Conservation (phyloP, 2,113 vertebrate genomes). For the Xyrauchen texanus region DNA sequence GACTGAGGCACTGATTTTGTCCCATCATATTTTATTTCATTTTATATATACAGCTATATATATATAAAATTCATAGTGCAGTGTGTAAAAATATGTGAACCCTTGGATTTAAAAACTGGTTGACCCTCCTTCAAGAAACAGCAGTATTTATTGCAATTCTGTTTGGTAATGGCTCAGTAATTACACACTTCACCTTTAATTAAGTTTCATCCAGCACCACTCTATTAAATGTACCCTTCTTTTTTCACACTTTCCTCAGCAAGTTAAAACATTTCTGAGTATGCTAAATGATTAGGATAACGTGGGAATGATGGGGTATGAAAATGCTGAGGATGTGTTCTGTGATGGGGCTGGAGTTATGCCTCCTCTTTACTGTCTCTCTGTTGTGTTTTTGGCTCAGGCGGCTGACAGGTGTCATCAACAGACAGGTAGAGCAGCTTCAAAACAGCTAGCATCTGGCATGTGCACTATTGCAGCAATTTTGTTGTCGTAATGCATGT, state of each 20-base stretch:
- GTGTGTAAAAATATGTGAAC: no score
- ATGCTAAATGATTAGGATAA: conserved; percentile 32
- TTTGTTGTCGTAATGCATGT: conserved; percentile 24
- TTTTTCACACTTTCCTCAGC: conserved; percentile 1
- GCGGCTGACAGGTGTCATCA: conserved; percentile 28
- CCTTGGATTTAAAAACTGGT: no score
- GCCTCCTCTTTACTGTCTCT: conserved; percentile 14
- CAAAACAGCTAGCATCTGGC: conserved; percentile 28
- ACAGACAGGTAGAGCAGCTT: conserved; percentile 9
- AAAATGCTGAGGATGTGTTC: conserved; percentile 33
- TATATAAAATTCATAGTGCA: no score
- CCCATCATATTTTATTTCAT: conserved; percentile 30
- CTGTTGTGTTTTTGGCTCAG: conserved; percentile 35
- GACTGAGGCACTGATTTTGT: conserved; percentile 2
- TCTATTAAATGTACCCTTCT: not conserved
- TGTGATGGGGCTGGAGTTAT: conserved; percentile 27
- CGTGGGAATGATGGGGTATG: conserved; percentile 24
- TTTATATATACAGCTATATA: no score
- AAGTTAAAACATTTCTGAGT: not conserved
- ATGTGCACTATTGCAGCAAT: not conserved
- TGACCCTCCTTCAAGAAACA: no score
- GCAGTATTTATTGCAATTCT: no score
- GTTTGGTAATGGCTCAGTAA: no score
- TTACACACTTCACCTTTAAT: not conserved
- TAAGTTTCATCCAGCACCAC: not conserved